Percentiles rank a stretch among this genome's conserved stretches.
Evolutionary conservation across 1,140 invertebrate genomes (phyloP).

Genomic region (Solenopsis fugax): DNA sequence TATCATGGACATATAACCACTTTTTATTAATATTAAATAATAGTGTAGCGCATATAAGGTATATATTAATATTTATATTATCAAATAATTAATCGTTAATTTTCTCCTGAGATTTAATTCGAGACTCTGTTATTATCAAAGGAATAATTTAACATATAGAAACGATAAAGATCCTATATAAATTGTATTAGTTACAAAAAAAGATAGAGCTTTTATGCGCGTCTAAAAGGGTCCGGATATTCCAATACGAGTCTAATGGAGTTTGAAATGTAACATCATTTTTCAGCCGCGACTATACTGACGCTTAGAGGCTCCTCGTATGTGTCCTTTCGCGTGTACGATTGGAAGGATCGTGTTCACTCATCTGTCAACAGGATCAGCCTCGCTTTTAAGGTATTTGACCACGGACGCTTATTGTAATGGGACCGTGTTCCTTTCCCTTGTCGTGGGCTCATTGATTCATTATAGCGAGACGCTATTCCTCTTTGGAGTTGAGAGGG

Average conservation of each 20-base stretch:
- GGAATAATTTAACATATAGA: not conserved
- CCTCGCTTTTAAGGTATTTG: constrained; percentile 93
- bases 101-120: not conserved
- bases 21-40: too few relatives aligned
- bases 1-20: too few relatives aligned
- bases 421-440: not conserved
- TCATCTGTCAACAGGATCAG: constrained; percentile 95
- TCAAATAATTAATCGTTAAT: not conserved
- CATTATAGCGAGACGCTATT: constrained; percentile 44
- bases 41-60: too few relatives aligned
- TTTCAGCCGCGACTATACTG: constrained; percentile 93
- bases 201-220: constrained; percentile 1
- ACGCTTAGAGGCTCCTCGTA: constrained; percentile 96
- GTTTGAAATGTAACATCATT: constrained; percentile 69
- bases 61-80: not conserved
- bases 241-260: constrained; percentile 47
- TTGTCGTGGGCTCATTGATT: constrained; percentile 43
- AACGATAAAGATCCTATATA: not conserved
- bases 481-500: constrained; percentile 12
- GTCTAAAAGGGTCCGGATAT: constrained; percentile 14
- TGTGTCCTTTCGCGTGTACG: constrained; percentile 96
- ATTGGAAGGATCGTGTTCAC: constrained; percentile 96
- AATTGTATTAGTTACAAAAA: not conserved
- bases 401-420: constrained; percentile 41
- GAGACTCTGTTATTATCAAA: not conserved